A percentile compares a stretch with the other conserved stretches of the same genome.
phyloP scores from a whole-genome alignment of 2,797 vertebrate species.

The Tadarida brasiliensis region DNA sequence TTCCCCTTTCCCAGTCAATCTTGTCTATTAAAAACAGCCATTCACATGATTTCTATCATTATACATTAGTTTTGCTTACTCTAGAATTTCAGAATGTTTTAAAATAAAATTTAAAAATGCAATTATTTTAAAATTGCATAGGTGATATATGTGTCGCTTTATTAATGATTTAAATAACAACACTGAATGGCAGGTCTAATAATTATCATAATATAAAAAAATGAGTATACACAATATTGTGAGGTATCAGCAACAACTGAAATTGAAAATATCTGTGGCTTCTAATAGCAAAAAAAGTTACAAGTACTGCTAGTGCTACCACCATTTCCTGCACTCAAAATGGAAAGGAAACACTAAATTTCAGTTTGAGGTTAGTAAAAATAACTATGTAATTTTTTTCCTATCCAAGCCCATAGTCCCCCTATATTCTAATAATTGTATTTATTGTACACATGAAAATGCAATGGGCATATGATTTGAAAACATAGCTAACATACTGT shows the following conservation, averaged over 20 bases:
- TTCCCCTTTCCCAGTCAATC: not conserved
- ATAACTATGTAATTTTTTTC: not conserved
- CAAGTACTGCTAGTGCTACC: not conserved
- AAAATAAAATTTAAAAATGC: constrained; percentile 9
- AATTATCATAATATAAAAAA: not conserved
- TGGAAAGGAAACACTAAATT: not conserved
- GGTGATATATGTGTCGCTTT: not conserved
- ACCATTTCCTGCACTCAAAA: not conserved
- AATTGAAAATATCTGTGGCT: constrained; percentile 34
- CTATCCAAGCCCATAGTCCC: not conserved
- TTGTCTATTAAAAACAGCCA: not conserved
- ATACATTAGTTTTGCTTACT: not conserved
- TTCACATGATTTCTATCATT: not conserved
- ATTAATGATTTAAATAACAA: not conserved
- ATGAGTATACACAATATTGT: not conserved
- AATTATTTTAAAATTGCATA: not conserved
- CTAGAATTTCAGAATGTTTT: constrained; percentile 1
- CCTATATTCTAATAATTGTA: not conserved
- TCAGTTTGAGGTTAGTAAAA: not conserved
- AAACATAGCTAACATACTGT: not conserved
- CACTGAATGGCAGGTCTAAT: not conserved
- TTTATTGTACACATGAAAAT: constrained; percentile 2
- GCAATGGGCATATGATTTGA: not conserved
- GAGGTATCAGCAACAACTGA: not conserved
- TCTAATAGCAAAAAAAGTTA: constrained; percentile 9